Evolutionary conservation across 2,888 invertebrate genomes (phyloP), one percentile per base, ranked within the genome.

Genomic region (Ennomos erosarius): DNA sequence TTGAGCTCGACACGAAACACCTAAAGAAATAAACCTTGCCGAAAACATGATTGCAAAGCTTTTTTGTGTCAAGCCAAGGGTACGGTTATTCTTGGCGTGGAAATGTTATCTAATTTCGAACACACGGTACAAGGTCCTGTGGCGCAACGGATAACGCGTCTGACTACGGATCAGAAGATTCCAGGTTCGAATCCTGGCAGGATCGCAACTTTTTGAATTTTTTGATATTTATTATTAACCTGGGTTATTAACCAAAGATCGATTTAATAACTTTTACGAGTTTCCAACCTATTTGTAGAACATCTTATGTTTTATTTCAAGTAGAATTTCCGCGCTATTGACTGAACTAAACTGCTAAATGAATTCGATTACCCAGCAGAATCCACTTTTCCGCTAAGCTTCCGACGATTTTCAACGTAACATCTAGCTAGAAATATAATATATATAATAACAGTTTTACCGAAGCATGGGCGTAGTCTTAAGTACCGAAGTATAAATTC

Each of bases 91-190:
- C 37, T 57, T 34, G 12, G 10, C 13, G 46, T 44, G 26, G 13
- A 53, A 58, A 38, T 5, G 0, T 37, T 26, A 26, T n/a, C 13
- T 43, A 54, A 64, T 55, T 71, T 69, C 52, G 3, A 0, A 9
- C 1, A 0, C 0, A 0, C 0, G 0, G 0, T 0, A 55, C 13
- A 48, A 40, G 81, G 81, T 79, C 93, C 91, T 94, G 93, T 93
- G 93, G 93, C 93, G 93, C 93, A 93, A 93, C 83, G 93, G 92
- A 94, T 94, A 94, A 94, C 94, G 94, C 94, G 94, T 94, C 94
- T 94, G 94, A 94, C 94, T 94, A 94, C 94, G 94, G 94, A 94
- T 94, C 94, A 94, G 94, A 94, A 94, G 94, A 94, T 94, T 94
- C 93, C 94, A 94, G 93, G 93, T 93, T 93, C 93, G 93, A 93